Conservation (phyloP, 2,888 invertebrate genomes). For the Zootermopsis nevadensis region DNA sequence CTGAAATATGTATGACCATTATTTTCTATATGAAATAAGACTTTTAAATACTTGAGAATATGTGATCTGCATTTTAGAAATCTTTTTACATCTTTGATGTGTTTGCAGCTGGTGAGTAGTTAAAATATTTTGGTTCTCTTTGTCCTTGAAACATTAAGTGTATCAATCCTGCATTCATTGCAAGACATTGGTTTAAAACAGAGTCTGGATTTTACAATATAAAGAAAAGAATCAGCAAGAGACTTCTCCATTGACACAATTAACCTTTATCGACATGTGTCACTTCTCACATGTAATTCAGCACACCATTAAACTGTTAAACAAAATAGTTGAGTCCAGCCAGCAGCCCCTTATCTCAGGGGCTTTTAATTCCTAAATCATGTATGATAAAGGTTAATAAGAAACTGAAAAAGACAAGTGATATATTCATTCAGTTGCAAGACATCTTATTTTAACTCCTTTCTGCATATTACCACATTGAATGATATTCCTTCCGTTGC, state of each 20-base stretch:
- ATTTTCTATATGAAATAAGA: constrained; percentile 43
- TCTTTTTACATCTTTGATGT: neutral
- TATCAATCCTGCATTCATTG: constrained; percentile 5
- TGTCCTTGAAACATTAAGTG: neutral
- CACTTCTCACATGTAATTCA: too few relatives aligned
- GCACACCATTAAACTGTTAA: too few relatives aligned
- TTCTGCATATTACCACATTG: too few relatives aligned
- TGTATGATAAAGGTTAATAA: too few relatives aligned
- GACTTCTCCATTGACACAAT: neutral
- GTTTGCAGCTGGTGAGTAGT: neutral
- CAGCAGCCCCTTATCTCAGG: too few relatives aligned
- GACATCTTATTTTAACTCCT: too few relatives aligned
- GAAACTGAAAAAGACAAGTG: too few relatives aligned
- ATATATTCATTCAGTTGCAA: too few relatives aligned
- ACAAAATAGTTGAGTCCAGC: too few relatives aligned
- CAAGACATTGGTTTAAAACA: neutral
- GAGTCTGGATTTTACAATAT: neutral
- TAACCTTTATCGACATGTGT: too few relatives aligned
- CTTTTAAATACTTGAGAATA: constrained; percentile 26
- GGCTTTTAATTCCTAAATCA: too few relatives aligned
- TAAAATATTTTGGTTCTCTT: neutral
- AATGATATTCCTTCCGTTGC: too few relatives aligned
- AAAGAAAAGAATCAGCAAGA: neutral
- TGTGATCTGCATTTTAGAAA: constrained; percentile 33
- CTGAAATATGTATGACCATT: constrained; percentile 8